A percentile compares a stretch with the other conserved stretches of the same genome.
These are phyloP conservation scores for roundworm (Caenorhabditis elegans) DNA, from an alignment of 1,140 invertebrate genomes.

Conservation along the genomic window WBcel235 BX284604.4:3084001-3084500, in stretches of 20 bases:
- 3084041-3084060: slow-evolving; percentile 55
- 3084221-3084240: slow-evolving; percentile 82
- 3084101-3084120: slow-evolving; percentile 67
- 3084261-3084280: slow-evolving; percentile 86
- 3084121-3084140: slow-evolving; percentile 42
- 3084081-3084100: slow-evolving; percentile 70
- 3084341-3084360: slow-evolving; percentile 49
- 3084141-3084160: neutral
- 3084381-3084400: slow-evolving; percentile 61
- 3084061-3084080: slow-evolving; percentile 67
- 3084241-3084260: slow-evolving; percentile 95
- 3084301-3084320: slow-evolving; percentile 32
- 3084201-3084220: slow-evolving; percentile 66
- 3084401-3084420: slow-evolving; percentile 47
- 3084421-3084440: slow-evolving; percentile 50
- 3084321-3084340: neutral
- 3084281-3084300: slow-evolving; percentile 80
- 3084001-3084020: slow-evolving; percentile 57
- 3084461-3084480: slow-evolving; percentile 56
- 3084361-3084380: slow-evolving; percentile 58
- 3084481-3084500: slow-evolving; percentile 40
- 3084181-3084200: slow-evolving; percentile 50
- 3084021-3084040: slow-evolving; percentile 58
- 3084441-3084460: slow-evolving; percentile 52
- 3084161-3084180: slow-evolving; percentile 50